Percentiles rank a stretch among this genome's conserved stretches.
phyloP scores from a whole-genome alignment of 2,888 invertebrate species.

The Reticulitermes lucifugus region DNA sequence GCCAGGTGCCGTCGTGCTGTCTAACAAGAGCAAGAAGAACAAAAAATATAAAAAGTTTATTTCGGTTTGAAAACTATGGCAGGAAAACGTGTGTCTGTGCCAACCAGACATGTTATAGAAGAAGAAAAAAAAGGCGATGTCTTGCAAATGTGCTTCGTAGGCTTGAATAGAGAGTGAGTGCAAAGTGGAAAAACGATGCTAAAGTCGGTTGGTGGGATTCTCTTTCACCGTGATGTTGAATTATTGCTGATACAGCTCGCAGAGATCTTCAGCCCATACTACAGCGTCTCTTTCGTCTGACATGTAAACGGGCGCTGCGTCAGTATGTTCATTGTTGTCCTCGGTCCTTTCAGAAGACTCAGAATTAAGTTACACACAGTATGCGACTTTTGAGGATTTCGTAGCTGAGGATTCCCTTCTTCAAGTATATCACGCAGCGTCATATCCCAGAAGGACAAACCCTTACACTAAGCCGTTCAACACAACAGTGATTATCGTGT shows the following conservation, averaged over 20 bases:
- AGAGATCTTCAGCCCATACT: no score
- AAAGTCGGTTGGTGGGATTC: neutral
- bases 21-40: neutral
- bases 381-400: no score
- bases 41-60: slow-evolving; percentile 27
- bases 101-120: slow-evolving; percentile 33
- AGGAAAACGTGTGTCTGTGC: slow-evolving; percentile 22
- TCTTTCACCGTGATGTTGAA: neutral
- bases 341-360: no score
- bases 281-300: no score
- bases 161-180: slow-evolving; percentile 18
- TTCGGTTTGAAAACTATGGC: slow-evolving; percentile 1
- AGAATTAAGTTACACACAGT: no score
- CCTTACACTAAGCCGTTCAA: no score
- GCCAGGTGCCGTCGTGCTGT: slow-evolving; percentile 19
- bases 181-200: slow-evolving; percentile 23
- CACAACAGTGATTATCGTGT: no score
- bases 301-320: no score
- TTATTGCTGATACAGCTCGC: slow-evolving; percentile 10
- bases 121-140: neutral
- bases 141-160: slow-evolving; percentile 33
- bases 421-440: no score
- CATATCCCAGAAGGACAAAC: no score
- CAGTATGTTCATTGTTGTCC: no score
- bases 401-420: no score